These are phyloP conservation scores for Brenthis daphne DNA, from an alignment of 2,888 invertebrate genomes.

Conservation along the genomic window DNA sequence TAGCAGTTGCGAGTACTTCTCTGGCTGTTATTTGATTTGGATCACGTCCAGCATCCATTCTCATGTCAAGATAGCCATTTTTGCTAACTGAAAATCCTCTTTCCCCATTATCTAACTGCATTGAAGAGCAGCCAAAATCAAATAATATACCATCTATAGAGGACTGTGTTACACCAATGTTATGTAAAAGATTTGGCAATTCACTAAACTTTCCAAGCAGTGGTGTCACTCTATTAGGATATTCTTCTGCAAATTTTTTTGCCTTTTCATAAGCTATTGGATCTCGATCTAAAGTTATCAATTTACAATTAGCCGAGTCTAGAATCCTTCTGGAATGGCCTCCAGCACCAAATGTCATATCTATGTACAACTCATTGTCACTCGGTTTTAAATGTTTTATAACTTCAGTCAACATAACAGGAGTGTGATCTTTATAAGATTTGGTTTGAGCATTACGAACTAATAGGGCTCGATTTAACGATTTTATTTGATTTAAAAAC, in stretches of 20 bases:
- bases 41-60: conserved; percentile 92
- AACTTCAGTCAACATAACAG: conserved; percentile 89
- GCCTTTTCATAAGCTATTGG: conserved; percentile 89
- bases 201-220: conserved; percentile 94
- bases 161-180: conserved; percentile 81
- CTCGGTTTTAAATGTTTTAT: conserved; percentile 85
- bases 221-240: conserved; percentile 88
- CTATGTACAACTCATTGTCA: conserved; percentile 86
- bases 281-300: conserved; percentile 94
- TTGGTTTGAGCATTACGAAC: conserved; percentile 52
- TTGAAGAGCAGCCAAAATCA: conserved; percentile 97
- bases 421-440: conserved; percentile 82
- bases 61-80: conserved; percentile 96
- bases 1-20: conserved; percentile 90
- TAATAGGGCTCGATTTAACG: conserved; percentile 41
- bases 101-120: conserved; percentile 92
- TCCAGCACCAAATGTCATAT: conserved; percentile 98
- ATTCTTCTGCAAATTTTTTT: conserved; percentile 83
- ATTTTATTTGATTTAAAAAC: conserved; percentile 49
- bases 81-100: conserved; percentile 93
- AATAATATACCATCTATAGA: conserved; percentile 94
- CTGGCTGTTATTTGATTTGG: conserved; percentile 90
- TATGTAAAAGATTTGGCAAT: conserved; percentile 85
- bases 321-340: conserved; percentile 92
- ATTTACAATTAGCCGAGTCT: conserved; percentile 83